phyloP scores from a whole-genome alignment of 2,888 invertebrate species.

The Allolobophora icterica region DNA sequence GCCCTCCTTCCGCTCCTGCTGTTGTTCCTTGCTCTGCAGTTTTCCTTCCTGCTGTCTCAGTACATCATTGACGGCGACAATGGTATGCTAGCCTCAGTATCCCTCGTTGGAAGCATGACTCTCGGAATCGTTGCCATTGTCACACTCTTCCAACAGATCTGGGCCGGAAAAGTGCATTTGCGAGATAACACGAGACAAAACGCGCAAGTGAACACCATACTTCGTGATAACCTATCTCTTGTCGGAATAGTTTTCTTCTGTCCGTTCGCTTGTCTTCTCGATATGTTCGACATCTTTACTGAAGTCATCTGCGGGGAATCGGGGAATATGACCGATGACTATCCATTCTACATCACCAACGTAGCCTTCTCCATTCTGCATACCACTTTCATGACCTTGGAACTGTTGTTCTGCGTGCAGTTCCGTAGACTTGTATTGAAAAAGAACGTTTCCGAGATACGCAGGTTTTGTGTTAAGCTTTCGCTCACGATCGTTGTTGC shows the following conservation, averaged over 20 bases:
- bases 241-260: constrained; percentile 13
- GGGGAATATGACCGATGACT: background rate
- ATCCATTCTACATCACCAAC: background rate
- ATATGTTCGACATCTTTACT: background rate
- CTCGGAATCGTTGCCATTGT: background rate
- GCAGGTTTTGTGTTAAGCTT: background rate
- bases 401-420: background rate
- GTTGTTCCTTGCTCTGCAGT: background rate
- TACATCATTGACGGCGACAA: background rate
- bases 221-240: background rate
- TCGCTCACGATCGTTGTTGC: background rate
- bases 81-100: background rate
- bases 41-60: background rate
- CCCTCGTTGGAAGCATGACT: background rate
- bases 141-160: background rate
- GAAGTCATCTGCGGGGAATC: background rate
- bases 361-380: background rate
- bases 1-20: background rate
- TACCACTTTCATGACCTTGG: background rate
- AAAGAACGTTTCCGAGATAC: background rate
- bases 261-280: background rate
- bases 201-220: background rate
- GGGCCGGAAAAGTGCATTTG: background rate
- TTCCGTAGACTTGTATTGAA: background rate
- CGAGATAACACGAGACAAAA: background rate